Base-by-base conservation (phyloP, 2,113 vertebrate species). In the Irena cyanogastra region DNA sequence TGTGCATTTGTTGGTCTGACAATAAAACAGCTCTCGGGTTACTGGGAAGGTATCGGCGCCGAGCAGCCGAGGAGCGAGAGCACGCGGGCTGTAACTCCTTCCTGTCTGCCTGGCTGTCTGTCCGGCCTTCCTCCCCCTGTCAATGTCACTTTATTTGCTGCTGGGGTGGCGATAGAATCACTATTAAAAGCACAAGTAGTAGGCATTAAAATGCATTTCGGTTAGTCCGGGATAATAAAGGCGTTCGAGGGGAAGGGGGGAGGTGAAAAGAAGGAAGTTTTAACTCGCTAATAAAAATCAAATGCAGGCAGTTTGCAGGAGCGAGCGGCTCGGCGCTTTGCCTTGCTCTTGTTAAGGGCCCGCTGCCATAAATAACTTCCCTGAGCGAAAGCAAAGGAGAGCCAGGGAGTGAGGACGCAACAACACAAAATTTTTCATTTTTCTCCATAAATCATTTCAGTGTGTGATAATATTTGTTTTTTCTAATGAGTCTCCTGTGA, bases 391-490 rank as follows among this genome's bases (percentile, higher is more conserved):
- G 97, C 97, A 97, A 95, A 97, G 97, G 97, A 94, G 89, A 97
- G 96, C 90, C 83, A 93, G 97, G 97, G 97, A 98, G 97, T 96
- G 97, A 98, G 97, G 96, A 98, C 72, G 86, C 98, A 98, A 96
- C 98, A 98, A 97, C 98, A 98, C 97, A 97, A 98, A 98, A 98
- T 98, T 98, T 98, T 98, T 98, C 98, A 98, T 98, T 98, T 98
- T 98, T 97, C 97, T 97, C 98, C 98, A 98, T 99, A 99, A 99
- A 99, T 99, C 98, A 99, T 98, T 98, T 98, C 98, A 98, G 97
- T 97, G 96, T 98, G 98, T 98, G 98, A 99, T 98, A 99, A 99
- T 99, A 98, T 99, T 99, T 99, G 98, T 98, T 98, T 98, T 98
- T 98, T 98, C 98, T 98, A 98, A 99, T 98, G 98, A 99, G 98